These are phyloP conservation scores for Gobius niger DNA, from an alignment of 2,113 vertebrate species.

Conservation along the genomic window DNA sequence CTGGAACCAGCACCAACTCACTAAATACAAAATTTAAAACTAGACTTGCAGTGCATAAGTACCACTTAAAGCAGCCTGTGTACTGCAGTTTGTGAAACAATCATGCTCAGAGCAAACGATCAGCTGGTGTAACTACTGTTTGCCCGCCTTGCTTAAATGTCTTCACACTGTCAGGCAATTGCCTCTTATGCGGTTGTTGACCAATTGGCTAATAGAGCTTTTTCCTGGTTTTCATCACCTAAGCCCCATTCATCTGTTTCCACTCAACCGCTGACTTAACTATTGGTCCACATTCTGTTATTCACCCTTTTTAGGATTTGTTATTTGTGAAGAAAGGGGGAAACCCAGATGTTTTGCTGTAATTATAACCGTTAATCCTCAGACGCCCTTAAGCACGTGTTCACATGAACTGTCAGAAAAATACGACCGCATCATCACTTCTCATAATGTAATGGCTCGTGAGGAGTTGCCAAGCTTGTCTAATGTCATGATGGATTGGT, in stretches of 20 bases:
- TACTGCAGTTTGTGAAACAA: too few relatives aligned
- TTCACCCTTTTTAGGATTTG: slow-evolving; percentile 5
- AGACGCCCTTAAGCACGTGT: slow-evolving; percentile 8
- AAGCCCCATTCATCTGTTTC: slow-evolving; percentile 52
- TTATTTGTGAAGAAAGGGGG: slow-evolving; percentile 24
- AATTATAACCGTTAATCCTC: slow-evolving; percentile 14
- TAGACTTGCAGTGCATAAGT: too few relatives aligned
- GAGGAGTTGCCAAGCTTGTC: slow-evolving; percentile 1
- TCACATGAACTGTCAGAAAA: slow-evolving; percentile 14
- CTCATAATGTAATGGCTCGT: slow-evolving; percentile 6
- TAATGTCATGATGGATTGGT: slow-evolving; percentile 1
- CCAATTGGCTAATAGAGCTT: slow-evolving; percentile 55
- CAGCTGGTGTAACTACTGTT: neutral
- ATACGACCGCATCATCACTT: slow-evolving; percentile 1
- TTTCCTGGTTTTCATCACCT: slow-evolving; percentile 56
- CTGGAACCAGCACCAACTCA: too few relatives aligned
- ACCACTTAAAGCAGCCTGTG: too few relatives aligned
- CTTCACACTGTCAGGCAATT: slow-evolving; percentile 28
- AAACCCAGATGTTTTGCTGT: slow-evolving; percentile 14
- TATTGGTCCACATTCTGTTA: slow-evolving; percentile 8
- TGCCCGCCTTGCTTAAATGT: neutral
- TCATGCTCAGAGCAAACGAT: neutral
- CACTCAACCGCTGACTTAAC: slow-evolving; percentile 34
- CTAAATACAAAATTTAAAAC: too few relatives aligned
- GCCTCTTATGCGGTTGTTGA: slow-evolving; percentile 20